These are phyloP conservation scores for Mustela lutreola DNA, from an alignment of 2,113 vertebrate genomes.

Conservation along the genomic window DNA sequence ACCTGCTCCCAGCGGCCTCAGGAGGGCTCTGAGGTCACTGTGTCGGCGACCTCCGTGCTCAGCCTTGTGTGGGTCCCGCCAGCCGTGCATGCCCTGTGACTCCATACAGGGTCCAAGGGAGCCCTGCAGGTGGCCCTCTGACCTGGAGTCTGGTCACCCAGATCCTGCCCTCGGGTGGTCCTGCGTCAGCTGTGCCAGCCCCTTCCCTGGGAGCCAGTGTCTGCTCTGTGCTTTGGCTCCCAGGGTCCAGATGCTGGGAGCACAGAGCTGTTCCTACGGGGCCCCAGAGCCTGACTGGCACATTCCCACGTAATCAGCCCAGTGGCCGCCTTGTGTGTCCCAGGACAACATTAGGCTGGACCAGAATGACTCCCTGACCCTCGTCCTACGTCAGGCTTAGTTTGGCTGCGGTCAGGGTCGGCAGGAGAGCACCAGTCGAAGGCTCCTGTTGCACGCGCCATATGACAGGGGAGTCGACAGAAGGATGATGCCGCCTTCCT, in stretches of 20 bases:
- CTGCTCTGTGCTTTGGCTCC: neutral
- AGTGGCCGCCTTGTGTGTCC: accelerated
- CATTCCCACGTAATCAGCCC: neutral
- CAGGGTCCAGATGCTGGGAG: neutral
- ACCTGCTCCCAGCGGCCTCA: too few species aligned
- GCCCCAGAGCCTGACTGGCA: accelerated
- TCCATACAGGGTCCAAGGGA: neutral
- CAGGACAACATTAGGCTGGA: neutral
- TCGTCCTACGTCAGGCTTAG: accelerated
- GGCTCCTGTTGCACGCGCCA: too few species aligned
- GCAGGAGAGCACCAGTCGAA: too few species aligned
- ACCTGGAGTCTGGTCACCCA: neutral
- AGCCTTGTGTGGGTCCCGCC: neutral
- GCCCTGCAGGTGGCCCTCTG: neutral
- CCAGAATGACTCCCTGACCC: too few species aligned
- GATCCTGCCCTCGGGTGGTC: too few species aligned
- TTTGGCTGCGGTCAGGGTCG: accelerated
- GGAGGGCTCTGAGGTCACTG: neutral
- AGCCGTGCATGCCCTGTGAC: neutral
- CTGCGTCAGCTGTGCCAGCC: accelerated
- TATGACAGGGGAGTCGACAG: accelerated
- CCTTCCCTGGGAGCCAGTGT: neutral
- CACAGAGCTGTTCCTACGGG: accelerated
- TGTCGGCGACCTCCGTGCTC: accelerated
- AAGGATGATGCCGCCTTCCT: accelerated